Conservation (phyloP, 2,888 invertebrate genomes). For the Metacarcinus magister region DNA sequence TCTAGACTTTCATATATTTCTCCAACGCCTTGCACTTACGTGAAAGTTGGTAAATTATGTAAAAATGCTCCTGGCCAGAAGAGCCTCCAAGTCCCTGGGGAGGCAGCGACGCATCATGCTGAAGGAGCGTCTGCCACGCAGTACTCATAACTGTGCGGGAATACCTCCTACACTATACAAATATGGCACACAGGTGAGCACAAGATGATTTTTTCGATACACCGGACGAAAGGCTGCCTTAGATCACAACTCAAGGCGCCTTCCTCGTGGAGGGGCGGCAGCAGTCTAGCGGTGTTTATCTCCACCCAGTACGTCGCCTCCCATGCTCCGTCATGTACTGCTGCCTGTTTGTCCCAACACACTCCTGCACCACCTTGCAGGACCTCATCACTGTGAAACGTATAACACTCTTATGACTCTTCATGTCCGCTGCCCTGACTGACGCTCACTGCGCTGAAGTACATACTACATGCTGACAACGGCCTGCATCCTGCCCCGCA, state of each 20-base stretch:
- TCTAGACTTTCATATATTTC: not conserved
- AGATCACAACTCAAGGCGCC: not conserved
- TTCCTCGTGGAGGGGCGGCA: not conserved
- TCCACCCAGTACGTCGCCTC: not conserved
- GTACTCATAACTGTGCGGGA: slow-evolving; percentile 29
- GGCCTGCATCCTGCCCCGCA: not conserved
- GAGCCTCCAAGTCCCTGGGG: not conserved
- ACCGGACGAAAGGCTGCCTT: not conserved
- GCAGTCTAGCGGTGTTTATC: not conserved
- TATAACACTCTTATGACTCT: not conserved
- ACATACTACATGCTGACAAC: too few relatives aligned
- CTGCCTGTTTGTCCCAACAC: not conserved
- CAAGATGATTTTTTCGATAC: not conserved
- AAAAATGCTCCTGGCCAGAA: not conserved
- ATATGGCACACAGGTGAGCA: not conserved
- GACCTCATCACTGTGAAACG: not conserved
- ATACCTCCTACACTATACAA: not conserved
- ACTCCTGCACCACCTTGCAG: not conserved
- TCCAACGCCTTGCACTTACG: not conserved
- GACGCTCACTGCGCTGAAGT: too few relatives aligned
- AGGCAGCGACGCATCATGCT: not conserved
- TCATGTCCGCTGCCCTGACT: too few relatives aligned
- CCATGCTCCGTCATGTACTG: not conserved
- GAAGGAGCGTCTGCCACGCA: not conserved
- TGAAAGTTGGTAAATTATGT: not conserved